Evolutionary conservation across 2,888 invertebrate species (phyloP).

Genomic region (Lasioglossum morio): DNA sequence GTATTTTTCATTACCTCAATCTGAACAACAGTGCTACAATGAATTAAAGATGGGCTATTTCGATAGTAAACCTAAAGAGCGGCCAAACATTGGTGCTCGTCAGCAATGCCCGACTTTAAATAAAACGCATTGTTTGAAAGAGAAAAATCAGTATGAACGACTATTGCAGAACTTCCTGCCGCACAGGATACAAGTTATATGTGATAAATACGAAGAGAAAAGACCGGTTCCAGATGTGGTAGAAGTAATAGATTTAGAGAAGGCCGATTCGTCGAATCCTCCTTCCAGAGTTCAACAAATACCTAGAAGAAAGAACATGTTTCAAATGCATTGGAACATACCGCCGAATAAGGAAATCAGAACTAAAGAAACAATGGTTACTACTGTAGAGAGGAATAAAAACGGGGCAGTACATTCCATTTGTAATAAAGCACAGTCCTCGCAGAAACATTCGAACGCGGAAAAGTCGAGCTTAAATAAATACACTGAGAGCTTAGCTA

Average conservation of each 20-base stretch:
- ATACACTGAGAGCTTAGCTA: constrained; percentile 50
- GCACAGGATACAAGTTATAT: constrained; percentile 64
- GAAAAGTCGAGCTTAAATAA: constrained; percentile 4
- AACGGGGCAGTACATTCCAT: constrained; percentile 21
- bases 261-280: constrained; percentile 54
- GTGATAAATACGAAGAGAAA: constrained; percentile 51
- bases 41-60: constrained; percentile 39
- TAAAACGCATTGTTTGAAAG: constrained; percentile 71
- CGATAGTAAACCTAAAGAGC: constrained; percentile 20
- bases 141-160: constrained; percentile 76
- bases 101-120: constrained; percentile 65
- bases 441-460: neutral
- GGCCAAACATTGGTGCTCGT: constrained; percentile 9
- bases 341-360: neutral
- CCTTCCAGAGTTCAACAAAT: constrained; percentile 26
- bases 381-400: constrained; percentile 28
- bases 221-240: constrained; percentile 47
- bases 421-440: neutral
- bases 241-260: constrained; percentile 78
- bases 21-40: constrained; percentile 15
- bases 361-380: constrained; percentile 27
- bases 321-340: constrained; percentile 9
- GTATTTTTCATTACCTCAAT: constrained; percentile 29
- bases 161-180: constrained; percentile 75
- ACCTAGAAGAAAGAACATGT: constrained; percentile 10